Evolutionary conservation across 2,797 vertebrate species (phyloP).

Genomic region (Sebastes minor): DNA sequence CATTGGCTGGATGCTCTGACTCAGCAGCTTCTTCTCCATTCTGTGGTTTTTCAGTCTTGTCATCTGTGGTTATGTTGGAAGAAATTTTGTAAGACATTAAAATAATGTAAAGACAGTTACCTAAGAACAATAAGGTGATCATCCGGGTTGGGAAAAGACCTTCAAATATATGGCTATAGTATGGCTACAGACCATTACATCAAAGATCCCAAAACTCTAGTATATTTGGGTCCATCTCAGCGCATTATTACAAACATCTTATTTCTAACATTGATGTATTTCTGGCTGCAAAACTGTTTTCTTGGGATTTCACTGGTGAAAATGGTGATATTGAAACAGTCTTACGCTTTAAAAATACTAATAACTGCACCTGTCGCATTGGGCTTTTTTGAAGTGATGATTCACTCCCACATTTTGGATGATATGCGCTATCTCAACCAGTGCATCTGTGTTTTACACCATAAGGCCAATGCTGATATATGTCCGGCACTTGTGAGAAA

Average conservation of each 20-base stretch:
- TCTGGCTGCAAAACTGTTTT: background rate
- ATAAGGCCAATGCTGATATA: background rate
- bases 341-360: background rate
- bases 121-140: background rate
- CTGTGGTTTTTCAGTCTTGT: constrained; percentile 91
- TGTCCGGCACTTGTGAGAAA: background rate
- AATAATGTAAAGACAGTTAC: background rate
- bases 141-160: background rate
- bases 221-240: background rate
- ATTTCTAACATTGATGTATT: background rate
- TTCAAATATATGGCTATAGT: background rate
- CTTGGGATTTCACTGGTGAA: background rate
- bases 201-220: background rate
- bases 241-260: background rate
- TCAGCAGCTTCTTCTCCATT: constrained; percentile 94
- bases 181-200: background rate
- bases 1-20: constrained; percentile 89
- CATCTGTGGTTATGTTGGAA: constrained; percentile 79
- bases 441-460: background rate
- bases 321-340: background rate
- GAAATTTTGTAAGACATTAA: background rate
- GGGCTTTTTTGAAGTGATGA: background rate
- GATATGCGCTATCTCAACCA: background rate
- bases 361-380: background rate
- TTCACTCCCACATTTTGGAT: background rate